Percentiles rank a stretch among this genome's conserved stretches.
Evolutionary conservation across 2,888 invertebrate genomes (phyloP).

Genomic region (Terebella lapidaria): DNA sequence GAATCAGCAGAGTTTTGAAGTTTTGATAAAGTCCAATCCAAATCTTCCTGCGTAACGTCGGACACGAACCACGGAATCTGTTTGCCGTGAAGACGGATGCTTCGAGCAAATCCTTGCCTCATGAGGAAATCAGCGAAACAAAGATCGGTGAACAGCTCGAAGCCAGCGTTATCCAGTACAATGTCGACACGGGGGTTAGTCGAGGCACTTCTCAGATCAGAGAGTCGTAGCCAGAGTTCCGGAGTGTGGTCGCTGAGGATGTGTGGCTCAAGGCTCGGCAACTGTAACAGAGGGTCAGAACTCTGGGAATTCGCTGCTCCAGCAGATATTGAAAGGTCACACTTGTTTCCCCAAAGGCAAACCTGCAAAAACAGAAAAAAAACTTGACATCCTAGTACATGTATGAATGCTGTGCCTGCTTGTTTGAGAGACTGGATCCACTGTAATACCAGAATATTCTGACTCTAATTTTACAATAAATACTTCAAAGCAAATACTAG

Average conservation of each 20-base stretch:
- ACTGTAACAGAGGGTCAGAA: constrained; percentile 59
- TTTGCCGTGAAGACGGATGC: constrained; percentile 79
- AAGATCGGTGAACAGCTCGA: constrained; percentile 85
- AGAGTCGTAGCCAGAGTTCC: constrained; percentile 57
- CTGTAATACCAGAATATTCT: too few relatives aligned
- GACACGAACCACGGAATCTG: constrained; percentile 93
- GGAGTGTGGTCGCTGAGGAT: constrained; percentile 64
- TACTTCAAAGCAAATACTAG: background rate
- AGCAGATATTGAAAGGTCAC: constrained; percentile 80
- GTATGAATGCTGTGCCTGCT: too few relatives aligned
- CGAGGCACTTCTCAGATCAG: background rate
- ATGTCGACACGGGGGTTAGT: constrained; percentile 33
- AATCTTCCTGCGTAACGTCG: constrained; percentile 75
- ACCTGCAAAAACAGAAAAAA: constrained; percentile 39
- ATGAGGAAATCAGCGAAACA: constrained; percentile 78
- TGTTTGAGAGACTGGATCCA: too few relatives aligned
- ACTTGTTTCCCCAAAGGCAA: constrained; percentile 91
- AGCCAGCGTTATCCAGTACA: constrained; percentile 88
- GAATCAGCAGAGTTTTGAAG: constrained; percentile 26
- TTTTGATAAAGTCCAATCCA: constrained; percentile 64
- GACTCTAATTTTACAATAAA: too few relatives aligned
- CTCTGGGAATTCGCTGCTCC: constrained; percentile 63
- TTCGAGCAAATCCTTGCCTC: constrained; percentile 59
- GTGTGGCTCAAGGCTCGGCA: constrained; percentile 59
- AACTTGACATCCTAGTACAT: too few relatives aligned